Base-by-base conservation (phyloP, 2,797 vertebrate species). In the Oreochromis mossambicus region DNA sequence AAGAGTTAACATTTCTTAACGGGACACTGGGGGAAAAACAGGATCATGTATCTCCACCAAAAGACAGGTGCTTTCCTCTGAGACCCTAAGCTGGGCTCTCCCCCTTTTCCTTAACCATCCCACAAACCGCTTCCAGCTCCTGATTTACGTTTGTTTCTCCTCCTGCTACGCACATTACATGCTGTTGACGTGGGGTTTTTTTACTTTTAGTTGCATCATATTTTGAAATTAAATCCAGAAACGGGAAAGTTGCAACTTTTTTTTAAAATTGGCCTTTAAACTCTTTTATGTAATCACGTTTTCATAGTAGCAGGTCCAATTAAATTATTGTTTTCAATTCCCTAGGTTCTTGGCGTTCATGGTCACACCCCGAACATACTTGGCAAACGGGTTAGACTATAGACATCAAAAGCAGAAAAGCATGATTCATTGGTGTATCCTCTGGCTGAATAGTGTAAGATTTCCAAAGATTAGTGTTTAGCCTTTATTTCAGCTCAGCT, bases 51-150 rank as follows among this genome's bases (percentile, higher is more conserved):
- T 83, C 73, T 83, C 51, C 36, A 34, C 52, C 12, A 43, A 63
- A 90, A 89, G 68, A 92, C 88, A 87, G 82, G 86, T 88, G 86
- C 75, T 87, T 82, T 81, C 82, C 85, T 79, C 50, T n/a, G 86
- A 88, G 73, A 86, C 80, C 34, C 41, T 2, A 7, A n/a, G 11
- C 48, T 34, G 7, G 5, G 43, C 55, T 38, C 5, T 36, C 34
- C 68, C 36, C 9, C 54, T 63, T 77, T 85, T 51, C 66, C 15
- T 6, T 51, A 85, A 38, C 26, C 56, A 32, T 38, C n/a, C 11
- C 46, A 41, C 32, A 80, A 88, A 82, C 77, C 8, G 32, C 75
- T 87, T 80, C 82, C 87, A 86, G 29, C 75, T 87, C 11, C 41
- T 82, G 84, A 92, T 91, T 89, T 88, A 87, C 41, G 70, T 77